phyloP scores from a whole-genome alignment of 2,797 vertebrate species.

The Danio aesculapii region DNA sequence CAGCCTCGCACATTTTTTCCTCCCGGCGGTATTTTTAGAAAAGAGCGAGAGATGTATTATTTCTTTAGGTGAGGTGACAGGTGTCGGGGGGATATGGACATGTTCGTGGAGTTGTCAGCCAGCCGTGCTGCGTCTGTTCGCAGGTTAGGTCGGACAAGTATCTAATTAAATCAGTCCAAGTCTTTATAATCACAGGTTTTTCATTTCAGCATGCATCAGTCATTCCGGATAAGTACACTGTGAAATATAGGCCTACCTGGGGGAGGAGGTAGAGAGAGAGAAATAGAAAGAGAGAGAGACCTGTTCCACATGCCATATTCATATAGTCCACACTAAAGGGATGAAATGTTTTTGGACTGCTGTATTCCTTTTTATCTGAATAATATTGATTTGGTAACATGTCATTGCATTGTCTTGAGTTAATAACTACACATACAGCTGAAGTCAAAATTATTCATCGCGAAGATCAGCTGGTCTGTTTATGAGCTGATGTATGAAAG shows the following conservation, averaged over 20 bases:
- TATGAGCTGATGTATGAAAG: too few relatives aligned
- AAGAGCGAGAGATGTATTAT: constrained; percentile 48
- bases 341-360: neutral
- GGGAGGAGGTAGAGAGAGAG: neutral
- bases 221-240: neutral
- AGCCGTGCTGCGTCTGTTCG: constrained; percentile 12
- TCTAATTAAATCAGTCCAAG: constrained; percentile 56
- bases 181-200: constrained; percentile 52
- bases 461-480: too few relatives aligned
- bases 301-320: neutral
- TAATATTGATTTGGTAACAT: neutral
- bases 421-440: too few relatives aligned
- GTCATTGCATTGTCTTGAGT: too few relatives aligned
- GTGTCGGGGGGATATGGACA: constrained; percentile 34
- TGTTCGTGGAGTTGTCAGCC: constrained; percentile 47
- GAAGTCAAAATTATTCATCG: too few relatives aligned
- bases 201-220: constrained; percentile 47
- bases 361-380: neutral
- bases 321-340: neutral
- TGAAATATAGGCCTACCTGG: neutral
- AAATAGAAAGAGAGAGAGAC: neutral
- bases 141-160: constrained; percentile 19
- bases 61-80: constrained; percentile 40
- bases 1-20: constrained; percentile 37
- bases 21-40: constrained; percentile 56